These are phyloP conservation scores for Nipponia nippon DNA, from an alignment of 2,113 vertebrate genomes.

Conservation along the genomic window DNA sequence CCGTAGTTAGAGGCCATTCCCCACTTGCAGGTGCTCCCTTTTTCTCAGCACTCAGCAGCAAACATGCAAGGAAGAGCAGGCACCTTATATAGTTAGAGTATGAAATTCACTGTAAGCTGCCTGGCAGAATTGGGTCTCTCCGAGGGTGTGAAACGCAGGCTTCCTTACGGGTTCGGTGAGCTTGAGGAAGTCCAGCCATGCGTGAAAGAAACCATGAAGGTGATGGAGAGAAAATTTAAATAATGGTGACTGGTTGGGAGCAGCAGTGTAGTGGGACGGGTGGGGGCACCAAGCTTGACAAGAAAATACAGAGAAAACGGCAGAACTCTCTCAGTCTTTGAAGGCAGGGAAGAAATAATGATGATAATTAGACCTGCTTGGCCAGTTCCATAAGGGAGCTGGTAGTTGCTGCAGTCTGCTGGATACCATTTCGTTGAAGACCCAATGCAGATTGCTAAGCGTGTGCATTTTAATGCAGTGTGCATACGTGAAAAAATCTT, in stretches of 20 bases:
- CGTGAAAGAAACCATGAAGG: neutral
- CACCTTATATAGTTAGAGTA: neutral
- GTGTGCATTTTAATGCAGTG: neutral
- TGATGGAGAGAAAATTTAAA: slow-evolving; percentile 32
- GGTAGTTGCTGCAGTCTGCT: neutral
- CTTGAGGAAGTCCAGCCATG: neutral
- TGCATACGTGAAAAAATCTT: neutral
- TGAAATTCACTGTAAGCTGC: neutral
- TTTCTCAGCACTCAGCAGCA: neutral
- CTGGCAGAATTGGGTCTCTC: neutral
- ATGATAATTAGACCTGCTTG: neutral
- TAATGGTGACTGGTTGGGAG: neutral
- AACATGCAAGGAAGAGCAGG: neutral
- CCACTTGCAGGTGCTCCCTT: neutral
- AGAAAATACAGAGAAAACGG: neutral
- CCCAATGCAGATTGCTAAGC: neutral
- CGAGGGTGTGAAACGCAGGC: neutral
- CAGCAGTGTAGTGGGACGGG: accelerated
- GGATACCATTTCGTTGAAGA: neutral
- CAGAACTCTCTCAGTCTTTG: neutral
- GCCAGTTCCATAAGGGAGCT: neutral
- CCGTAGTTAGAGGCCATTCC: neutral
- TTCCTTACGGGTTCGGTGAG: neutral
- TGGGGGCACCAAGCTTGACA: neutral
- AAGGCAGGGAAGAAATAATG: neutral